Evolutionary conservation across 1,140 invertebrate genomes (phyloP), one percentile per base, ranked within the genome.

Genomic region (Muscidifurax raptorellus): DNA sequence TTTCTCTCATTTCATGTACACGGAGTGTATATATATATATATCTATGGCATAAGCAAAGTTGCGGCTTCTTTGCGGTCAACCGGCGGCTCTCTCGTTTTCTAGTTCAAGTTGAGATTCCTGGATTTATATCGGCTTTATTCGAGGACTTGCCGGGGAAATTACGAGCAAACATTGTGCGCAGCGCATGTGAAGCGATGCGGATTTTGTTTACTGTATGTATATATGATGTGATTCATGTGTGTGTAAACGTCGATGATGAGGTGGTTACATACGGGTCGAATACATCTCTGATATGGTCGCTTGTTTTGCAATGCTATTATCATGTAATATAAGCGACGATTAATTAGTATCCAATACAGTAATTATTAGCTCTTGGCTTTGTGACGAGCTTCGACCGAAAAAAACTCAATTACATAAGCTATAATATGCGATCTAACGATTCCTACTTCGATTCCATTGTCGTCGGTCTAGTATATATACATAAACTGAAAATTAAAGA

Each of bases 101-200:
- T 59, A 79, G 59, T 79, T 79, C 77, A 67, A 79, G 30, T 79
- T 79, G 52, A 67, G 22, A 79, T 79, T 79, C 77, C 77, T 36
- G 13, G n/a, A 66, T 79, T 79, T 66, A 67, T 67, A 79, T 67
- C n/a, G 36, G 18, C 22, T 5, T 59, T 59, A 59, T 59, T 4
- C 52, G 18, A 59, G 52, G 18, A 59, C 18, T 4, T 59, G 6
- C 7, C 52, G 52, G 18, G 52, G n/a, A 59, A 22, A 59, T 59
- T n/a, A 59, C 52, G 52, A 0, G 52, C 52, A n/a, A 59, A 18
- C 66, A 1, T 28, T 18, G 66, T 67, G 27, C 6, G n/a, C 13
- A 7, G 27, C 66, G 25, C 25, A 5, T 67, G 25, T 67, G 2
- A 12, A 67, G 64, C 7, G 25, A 52, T 52, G 47, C 66, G 25